Conservation (phyloP, 2,797 vertebrate species). For the Lagocephalus sceleratus region DNA sequence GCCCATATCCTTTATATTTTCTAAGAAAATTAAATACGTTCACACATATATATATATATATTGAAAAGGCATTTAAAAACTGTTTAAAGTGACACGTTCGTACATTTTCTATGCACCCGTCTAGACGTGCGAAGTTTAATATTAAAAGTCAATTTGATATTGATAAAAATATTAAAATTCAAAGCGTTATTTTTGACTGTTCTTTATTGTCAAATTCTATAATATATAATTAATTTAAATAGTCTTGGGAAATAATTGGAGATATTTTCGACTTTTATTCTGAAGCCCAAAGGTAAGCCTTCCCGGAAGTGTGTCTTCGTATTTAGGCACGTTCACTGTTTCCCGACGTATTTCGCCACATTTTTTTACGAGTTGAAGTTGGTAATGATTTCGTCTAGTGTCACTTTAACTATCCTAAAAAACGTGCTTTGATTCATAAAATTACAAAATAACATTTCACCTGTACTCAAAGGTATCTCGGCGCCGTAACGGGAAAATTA, state of each 20-base stretch:
- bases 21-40: no score
- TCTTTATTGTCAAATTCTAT: not conserved
- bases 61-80: no score
- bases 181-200: not conserved
- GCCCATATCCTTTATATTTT: no score
- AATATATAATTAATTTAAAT: not conserved
- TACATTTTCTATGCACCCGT: no score
- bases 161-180: not conserved
- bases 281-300: constrained; percentile 7
- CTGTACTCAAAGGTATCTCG: not conserved
- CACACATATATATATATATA: no score
- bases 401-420: accelerated
- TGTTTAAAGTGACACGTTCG: no score
- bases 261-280: constrained; percentile 31
- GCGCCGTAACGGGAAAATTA: not conserved
- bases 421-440: not conserved
- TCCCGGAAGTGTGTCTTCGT: constrained; percentile 41
- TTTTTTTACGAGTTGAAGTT: constrained; percentile 14
- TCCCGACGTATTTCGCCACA: not conserved
- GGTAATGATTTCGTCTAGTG: not conserved
- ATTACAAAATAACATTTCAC: not conserved
- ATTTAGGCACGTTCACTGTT: not conserved
- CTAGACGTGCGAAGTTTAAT: no score
- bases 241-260: not conserved
- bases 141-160: no score